These are phyloP conservation scores for Egretta garzetta DNA, from an alignment of 2,113 vertebrate species.

Conservation along the genomic window DNA sequence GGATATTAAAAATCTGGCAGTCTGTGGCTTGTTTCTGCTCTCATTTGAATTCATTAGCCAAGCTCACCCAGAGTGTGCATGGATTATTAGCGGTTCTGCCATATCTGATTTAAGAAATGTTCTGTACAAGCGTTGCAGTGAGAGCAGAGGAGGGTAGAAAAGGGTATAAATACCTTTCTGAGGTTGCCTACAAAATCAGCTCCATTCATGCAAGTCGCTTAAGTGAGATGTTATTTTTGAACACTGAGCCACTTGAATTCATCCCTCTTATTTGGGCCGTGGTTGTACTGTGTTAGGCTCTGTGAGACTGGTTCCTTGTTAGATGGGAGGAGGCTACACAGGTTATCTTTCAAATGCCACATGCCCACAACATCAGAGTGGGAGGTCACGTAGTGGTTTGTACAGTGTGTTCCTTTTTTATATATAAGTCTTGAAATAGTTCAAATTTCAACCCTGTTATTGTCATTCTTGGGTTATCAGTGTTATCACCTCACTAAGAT, in stretches of 20 bases:
- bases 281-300: neutral
- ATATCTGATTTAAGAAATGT: neutral
- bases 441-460: neutral
- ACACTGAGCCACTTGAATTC: neutral
- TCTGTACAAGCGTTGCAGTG: neutral
- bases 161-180: neutral
- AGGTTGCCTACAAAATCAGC: neutral
- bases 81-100: constrained; percentile 15
- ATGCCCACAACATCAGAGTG: neutral
- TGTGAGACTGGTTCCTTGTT: neutral
- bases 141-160: neutral
- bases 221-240: neutral
- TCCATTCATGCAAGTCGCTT: accelerated
- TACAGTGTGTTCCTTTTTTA: neutral
- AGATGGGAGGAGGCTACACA: neutral
- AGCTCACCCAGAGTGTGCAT: neutral
- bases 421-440: neutral
- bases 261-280: neutral
- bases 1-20: constrained; percentile 39
- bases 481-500: neutral
- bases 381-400: neutral
- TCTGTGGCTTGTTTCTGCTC: constrained; percentile 13
- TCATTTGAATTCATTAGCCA: constrained; percentile 43
- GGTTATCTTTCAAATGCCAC: neutral
- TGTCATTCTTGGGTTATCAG: neutral